phyloP scores from a whole-genome alignment of 2,888 invertebrate genomes.

The Drosophila melanosoma region DNA sequence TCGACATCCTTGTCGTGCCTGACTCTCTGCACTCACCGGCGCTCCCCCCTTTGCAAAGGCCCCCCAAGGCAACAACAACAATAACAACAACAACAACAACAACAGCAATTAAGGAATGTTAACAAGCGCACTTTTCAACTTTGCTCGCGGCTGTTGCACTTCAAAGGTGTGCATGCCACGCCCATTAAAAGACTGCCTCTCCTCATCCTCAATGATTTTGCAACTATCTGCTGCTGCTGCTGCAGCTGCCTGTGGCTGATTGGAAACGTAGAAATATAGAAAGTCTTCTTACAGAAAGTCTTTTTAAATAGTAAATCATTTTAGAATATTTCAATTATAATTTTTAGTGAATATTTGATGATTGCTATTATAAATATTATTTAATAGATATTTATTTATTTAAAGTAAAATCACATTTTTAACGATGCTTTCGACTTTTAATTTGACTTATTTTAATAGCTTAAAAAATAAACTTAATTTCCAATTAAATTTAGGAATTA shows the following conservation, averaged over 20 bases:
- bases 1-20: conserved; percentile 62
- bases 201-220: neutral
- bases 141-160: conserved; percentile 76
- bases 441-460: neutral
- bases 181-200: conserved; percentile 22
- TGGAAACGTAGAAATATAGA: conserved; percentile 17
- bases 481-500: too few species aligned
- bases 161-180: conserved; percentile 71
- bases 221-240: conserved; percentile 34
- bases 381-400: neutral
- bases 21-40: conserved; percentile 10
- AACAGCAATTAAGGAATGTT: conserved; percentile 79
- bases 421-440: neutral
- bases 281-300: neutral
- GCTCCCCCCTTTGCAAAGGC: conserved; percentile 12
- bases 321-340: neutral
- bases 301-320: neutral
- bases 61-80: conserved; percentile 25
- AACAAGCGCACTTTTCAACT: conserved; percentile 82
- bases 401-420: neutral
- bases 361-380: neutral
- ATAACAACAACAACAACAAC: conserved; percentile 37
- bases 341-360: neutral
- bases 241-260: conserved; percentile 42
- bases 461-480: neutral